These are phyloP conservation scores for Pyrrhia umbra DNA, from an alignment of 2,888 invertebrate genomes.

Conservation along the genomic window DNA sequence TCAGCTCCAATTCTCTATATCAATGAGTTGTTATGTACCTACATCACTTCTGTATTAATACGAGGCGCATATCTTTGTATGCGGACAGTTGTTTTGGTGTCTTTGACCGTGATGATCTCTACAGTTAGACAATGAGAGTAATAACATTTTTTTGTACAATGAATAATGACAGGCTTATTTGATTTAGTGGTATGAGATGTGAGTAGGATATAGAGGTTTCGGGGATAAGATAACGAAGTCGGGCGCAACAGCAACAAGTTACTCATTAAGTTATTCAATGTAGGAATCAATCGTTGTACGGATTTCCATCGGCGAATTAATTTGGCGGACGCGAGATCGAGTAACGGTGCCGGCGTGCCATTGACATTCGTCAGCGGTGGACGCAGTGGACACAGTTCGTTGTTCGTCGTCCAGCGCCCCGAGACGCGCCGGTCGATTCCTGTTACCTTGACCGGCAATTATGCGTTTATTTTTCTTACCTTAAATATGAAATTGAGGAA, in stretches of 20 bases:
- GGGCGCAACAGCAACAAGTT: conserved; percentile 80
- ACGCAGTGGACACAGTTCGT: conserved; percentile 69
- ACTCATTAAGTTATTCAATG: conserved; percentile 85
- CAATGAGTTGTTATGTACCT: conserved; percentile 67
- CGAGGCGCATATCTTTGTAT: conserved; percentile 55
- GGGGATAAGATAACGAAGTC: conserved; percentile 80
- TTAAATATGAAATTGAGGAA: conserved; percentile 2
- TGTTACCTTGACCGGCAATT: conserved; percentile 57
- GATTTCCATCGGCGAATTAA: conserved; percentile 88
- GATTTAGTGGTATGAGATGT: conserved; percentile 63
- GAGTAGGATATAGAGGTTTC: conserved; percentile 60
- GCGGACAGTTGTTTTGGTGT: conserved; percentile 74
- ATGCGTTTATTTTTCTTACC: conserved; percentile 32
- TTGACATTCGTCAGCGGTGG: conserved; percentile 87
- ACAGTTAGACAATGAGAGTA: conserved; percentile 75
- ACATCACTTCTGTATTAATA: conserved; percentile 66
- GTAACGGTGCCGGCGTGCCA: conserved; percentile 89
- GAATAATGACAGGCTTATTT: conserved; percentile 68
- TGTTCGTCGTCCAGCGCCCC: conserved; percentile 67
- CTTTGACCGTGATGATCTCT: conserved; percentile 80
- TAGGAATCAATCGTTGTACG: conserved; percentile 83
- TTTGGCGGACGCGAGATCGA: conserved; percentile 88
- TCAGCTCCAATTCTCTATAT: conserved; percentile 70
- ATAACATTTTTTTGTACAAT: conserved; percentile 71
- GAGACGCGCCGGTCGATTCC: conserved; percentile 63